Conservation (phyloP, 2,113 vertebrate genomes). For the Redunca redunca region DNA sequence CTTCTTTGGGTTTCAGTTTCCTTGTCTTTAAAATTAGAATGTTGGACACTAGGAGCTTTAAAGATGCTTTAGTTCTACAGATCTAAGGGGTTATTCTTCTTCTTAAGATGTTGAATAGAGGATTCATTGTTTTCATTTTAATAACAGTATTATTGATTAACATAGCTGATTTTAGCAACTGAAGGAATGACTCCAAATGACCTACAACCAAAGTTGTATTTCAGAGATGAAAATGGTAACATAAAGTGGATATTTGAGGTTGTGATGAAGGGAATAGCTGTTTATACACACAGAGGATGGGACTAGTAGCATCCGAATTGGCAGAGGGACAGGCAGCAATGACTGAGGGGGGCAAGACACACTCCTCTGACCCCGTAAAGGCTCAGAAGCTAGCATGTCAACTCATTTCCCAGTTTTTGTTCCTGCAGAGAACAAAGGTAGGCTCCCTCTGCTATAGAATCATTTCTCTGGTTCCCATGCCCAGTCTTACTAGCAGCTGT, state of each 20-base stretch:
- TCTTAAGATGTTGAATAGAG: neutral
- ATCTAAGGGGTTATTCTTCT: neutral
- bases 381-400: neutral
- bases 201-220: neutral
- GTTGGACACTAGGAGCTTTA: neutral
- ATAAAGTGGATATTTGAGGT: neutral
- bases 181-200: neutral
- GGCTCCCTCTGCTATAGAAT: neutral
- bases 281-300: neutral
- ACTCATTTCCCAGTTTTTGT: neutral
- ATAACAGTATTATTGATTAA: neutral
- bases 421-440: neutral
- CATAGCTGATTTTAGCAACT: neutral
- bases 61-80: neutral
- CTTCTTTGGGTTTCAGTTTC: neutral
- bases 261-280: neutral
- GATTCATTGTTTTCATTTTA: neutral
- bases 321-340: neutral
- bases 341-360: neutral
- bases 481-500: neutral
- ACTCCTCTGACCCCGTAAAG: neutral
- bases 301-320: neutral
- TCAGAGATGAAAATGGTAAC: neutral
- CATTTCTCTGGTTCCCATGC: neutral
- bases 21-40: neutral